These are phyloP conservation scores for Archilochus colubris DNA, from an alignment of 2,113 vertebrate genomes.

Conservation along the genomic window DNA sequence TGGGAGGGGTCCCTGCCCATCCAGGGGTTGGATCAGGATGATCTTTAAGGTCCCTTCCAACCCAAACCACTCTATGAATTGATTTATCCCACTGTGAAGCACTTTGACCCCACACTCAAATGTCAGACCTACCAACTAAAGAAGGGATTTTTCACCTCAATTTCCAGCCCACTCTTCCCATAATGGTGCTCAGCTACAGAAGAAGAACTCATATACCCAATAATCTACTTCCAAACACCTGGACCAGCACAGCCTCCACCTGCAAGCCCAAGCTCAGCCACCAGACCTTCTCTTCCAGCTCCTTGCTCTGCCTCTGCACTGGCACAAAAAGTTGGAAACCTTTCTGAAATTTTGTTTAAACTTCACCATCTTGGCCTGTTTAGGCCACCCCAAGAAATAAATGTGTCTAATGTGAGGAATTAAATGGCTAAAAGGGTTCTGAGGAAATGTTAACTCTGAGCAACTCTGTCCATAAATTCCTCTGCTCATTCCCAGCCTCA, in stretches of 20 bases:
- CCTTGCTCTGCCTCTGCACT: neutral
- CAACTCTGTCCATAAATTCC: fast-evolving
- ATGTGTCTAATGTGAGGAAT: neutral
- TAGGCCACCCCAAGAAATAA: neutral
- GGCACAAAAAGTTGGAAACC: fast-evolving
- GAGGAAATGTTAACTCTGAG: neutral
- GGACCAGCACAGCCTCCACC: neutral
- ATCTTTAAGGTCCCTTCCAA: too few relatives aligned
- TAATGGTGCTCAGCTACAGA: neutral
- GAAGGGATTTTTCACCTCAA: neutral
- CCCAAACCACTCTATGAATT: neutral
- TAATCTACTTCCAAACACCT: neutral
- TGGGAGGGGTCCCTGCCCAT: too few relatives aligned
- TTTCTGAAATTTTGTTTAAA: neutral
- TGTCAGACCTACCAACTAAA: fast-evolving
- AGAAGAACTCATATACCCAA: neutral
- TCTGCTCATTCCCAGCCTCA: neutral
- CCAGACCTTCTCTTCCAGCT: neutral
- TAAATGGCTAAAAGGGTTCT: neutral
- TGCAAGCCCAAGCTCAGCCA: neutral
- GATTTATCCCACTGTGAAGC: neutral
- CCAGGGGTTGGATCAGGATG: too few relatives aligned
- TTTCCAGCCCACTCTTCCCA: neutral
- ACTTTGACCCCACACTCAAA: fast-evolving
- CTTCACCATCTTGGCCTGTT: neutral